phyloP scores from a whole-genome alignment of 1,140 invertebrate genomes.

The Pantala flavescens region DNA sequence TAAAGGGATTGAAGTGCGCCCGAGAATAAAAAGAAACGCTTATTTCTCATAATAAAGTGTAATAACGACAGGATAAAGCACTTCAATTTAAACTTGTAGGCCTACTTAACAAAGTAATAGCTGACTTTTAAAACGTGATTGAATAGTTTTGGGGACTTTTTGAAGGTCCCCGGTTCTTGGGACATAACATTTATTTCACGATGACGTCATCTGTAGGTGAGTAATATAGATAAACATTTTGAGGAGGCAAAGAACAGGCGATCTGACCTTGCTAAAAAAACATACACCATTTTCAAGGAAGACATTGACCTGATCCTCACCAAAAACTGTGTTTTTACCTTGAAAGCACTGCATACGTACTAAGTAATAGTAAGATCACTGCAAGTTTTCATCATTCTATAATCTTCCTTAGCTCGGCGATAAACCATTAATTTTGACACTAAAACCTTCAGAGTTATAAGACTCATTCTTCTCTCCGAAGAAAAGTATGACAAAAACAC shows the following conservation, averaged over 20 bases:
- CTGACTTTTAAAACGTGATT: background rate
- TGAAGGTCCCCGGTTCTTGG: conserved; percentile 6
- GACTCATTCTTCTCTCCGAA: background rate
- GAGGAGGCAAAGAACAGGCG: background rate
- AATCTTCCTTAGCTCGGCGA: background rate
- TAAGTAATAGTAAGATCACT: background rate
- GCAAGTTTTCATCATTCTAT: background rate
- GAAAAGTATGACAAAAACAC: background rate
- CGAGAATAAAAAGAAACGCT: background rate
- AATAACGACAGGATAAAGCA: background rate
- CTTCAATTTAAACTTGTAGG: background rate
- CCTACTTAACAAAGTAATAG: background rate
- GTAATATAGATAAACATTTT: background rate
- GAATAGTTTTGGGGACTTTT: background rate
- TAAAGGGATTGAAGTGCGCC: background rate
- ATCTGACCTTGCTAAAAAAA: background rate
- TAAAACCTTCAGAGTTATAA: background rate
- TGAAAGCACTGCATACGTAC: background rate
- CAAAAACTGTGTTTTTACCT: background rate
- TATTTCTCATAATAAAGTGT: background rate
- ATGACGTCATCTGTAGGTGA: conserved; percentile 4
- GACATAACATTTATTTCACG: conserved; percentile 10
- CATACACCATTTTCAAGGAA: conserved; percentile 2
- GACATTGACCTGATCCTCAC: background rate
- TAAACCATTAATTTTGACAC: background rate